A percentile compares a stretch with the other conserved stretches of the same genome.
Conservation (phyloP, 2,113 vertebrate species). For the Hepsetus odoe region DNA sequence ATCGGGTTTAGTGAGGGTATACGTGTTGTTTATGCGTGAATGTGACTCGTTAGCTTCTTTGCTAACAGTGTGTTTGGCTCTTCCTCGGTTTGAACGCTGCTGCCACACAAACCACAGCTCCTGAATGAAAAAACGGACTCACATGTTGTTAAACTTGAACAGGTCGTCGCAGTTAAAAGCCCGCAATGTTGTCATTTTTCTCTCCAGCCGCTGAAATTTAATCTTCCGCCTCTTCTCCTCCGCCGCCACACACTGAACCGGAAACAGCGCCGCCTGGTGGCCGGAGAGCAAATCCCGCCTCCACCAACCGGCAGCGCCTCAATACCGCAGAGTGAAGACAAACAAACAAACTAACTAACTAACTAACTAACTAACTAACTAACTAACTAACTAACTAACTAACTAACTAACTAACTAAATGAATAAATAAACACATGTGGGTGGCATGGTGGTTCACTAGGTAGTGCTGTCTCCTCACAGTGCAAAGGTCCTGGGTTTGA, state of each 20-base stretch:
- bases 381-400: too few relatives aligned
- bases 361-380: too few relatives aligned
- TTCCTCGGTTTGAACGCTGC: neutral
- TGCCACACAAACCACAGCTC: too few relatives aligned
- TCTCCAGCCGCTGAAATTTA: neutral
- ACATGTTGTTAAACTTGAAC: constrained; percentile 97
- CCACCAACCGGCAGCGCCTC: too few relatives aligned
- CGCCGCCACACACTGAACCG: constrained; percentile 7
- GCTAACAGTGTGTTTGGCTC: neutral
- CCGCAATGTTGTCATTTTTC: constrained; percentile 87
- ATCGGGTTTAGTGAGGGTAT: neutral
- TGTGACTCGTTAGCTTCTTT: neutral
- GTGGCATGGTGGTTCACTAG: too few relatives aligned
- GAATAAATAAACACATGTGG: too few relatives aligned
- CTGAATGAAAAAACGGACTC: constrained; percentile 62
- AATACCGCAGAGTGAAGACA: too few relatives aligned
- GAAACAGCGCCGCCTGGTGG: neutral
- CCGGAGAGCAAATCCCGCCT: neutral
- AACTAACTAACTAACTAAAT: too few relatives aligned
- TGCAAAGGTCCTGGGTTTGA: too few relatives aligned
- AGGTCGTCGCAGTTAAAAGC: constrained; percentile 92
- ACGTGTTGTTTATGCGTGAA: too few relatives aligned
- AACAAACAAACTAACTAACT: too few relatives aligned
- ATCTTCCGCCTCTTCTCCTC: constrained; percentile 19
- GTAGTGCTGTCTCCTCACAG: too few relatives aligned